phyloP scores from a whole-genome alignment of 2,797 vertebrate genomes.

The Malacoraja senta region DNA sequence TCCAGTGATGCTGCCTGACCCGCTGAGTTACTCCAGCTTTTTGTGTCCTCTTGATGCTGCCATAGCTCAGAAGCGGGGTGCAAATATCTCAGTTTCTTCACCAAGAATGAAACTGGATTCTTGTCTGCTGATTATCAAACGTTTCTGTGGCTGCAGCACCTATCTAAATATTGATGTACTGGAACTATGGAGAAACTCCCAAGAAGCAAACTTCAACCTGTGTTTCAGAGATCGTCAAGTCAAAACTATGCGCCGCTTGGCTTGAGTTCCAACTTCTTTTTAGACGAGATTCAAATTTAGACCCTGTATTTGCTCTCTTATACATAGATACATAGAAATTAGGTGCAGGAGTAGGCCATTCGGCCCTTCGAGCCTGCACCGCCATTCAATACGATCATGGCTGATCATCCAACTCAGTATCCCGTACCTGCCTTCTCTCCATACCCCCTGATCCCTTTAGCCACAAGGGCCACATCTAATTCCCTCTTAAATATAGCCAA shows the following conservation, averaged over 20 bases:
- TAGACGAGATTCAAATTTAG: background rate
- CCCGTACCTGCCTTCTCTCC: too few relatives aligned
- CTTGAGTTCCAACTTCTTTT: background rate
- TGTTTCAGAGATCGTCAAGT: background rate
- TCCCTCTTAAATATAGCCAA: too few relatives aligned
- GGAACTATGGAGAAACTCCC: background rate
- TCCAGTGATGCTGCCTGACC: too few relatives aligned
- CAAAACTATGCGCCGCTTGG: background rate
- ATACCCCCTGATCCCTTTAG: too few relatives aligned
- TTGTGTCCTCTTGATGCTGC: background rate
- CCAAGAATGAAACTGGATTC: background rate
- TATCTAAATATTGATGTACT: background rate
- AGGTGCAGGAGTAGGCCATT: too few relatives aligned
- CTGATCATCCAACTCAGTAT: too few relatives aligned
- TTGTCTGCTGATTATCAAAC: background rate
- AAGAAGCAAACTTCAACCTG: background rate
- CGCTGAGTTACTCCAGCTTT: too few relatives aligned
- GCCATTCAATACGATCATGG: too few relatives aligned
- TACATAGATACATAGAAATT: too few relatives aligned
- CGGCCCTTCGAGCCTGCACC: too few relatives aligned
- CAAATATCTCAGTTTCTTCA: background rate
- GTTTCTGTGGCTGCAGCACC: background rate
- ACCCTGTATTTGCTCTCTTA: background rate
- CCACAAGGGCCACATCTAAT: too few relatives aligned
- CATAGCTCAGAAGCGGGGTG: background rate